phyloP scores from a whole-genome alignment of 1,140 invertebrate genomes.

The Anagrus nilaparvatae region DNA sequence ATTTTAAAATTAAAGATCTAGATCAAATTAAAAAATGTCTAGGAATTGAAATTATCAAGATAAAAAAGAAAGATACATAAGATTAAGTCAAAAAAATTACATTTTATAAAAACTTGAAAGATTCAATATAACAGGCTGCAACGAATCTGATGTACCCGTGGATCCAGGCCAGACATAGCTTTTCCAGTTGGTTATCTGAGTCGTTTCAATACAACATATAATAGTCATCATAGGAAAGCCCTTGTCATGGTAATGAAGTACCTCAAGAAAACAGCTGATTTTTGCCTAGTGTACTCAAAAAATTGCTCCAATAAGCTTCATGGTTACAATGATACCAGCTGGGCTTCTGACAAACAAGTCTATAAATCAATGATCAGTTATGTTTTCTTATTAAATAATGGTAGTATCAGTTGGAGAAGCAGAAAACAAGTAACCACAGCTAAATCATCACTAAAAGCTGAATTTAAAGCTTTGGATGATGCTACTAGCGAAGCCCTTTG shows the following conservation, averaged over 20 bases:
- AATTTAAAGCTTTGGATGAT: constrained; percentile 35
- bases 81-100: constrained; percentile 25
- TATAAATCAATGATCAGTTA: constrained; percentile 26
- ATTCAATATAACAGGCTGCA: constrained; percentile 12
- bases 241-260: too few species aligned
- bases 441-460: constrained; percentile 36
- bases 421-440: too few species aligned
- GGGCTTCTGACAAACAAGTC: constrained; percentile 19
- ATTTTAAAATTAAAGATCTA: constrained; percentile 27
- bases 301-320: neutral
- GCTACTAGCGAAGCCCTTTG: too few species aligned
- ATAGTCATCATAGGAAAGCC: too few species aligned
- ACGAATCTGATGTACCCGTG: too few species aligned
- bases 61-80: constrained; percentile 18
- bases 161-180: too few species aligned
- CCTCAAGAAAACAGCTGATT: too few species aligned
- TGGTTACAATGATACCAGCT: constrained; percentile 24
- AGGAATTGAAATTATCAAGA: constrained; percentile 25
- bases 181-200: too few species aligned
- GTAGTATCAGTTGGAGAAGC: too few species aligned
- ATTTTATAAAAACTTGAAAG: constrained; percentile 5
- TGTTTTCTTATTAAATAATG: constrained; percentile 21
- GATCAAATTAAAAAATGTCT: constrained; percentile 22
- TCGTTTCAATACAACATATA: too few species aligned
- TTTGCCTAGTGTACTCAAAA: too few species aligned